phyloP scores from a whole-genome alignment of 2,888 invertebrate genomes.

The Malachius bipustulatus region DNA sequence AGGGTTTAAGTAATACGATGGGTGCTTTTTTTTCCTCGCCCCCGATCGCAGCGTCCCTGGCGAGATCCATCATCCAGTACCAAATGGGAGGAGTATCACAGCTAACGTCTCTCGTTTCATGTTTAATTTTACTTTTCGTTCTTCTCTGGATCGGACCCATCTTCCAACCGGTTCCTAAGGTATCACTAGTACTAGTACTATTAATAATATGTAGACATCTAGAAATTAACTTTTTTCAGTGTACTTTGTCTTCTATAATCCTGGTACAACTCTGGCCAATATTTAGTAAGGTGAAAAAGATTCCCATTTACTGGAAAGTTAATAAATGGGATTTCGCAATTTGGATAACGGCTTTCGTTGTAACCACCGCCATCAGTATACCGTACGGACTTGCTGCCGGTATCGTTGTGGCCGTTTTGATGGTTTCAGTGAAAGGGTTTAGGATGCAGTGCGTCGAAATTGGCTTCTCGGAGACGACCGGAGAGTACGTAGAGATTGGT shows the following conservation, averaged over 20 bases:
- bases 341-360: constrained; percentile 68
- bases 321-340: constrained; percentile 69
- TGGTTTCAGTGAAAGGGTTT: constrained; percentile 60
- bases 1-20: constrained; percentile 64
- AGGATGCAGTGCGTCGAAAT: too few relatives aligned
- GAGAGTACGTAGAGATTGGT: too few relatives aligned
- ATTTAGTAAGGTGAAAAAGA: constrained; percentile 59
- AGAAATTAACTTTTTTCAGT: constrained; percentile 37
- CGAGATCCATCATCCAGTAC: constrained; percentile 68
- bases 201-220: background rate
- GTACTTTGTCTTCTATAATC: constrained; percentile 70
- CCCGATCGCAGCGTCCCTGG: constrained; percentile 62
- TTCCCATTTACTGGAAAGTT: constrained; percentile 59
- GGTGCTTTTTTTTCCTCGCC: constrained; percentile 64
- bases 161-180: constrained; percentile 60
- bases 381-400: constrained; percentile 66
- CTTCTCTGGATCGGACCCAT: constrained; percentile 62
- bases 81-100: constrained; percentile 68
- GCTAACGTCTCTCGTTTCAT: constrained; percentile 57
- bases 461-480: too few relatives aligned
- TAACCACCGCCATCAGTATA: constrained; percentile 66
- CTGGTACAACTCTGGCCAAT: constrained; percentile 73
- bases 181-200: constrained; percentile 27
- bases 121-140: constrained; percentile 50
- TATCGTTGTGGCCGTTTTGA: constrained; percentile 56